These are phyloP conservation scores for Papilio polyxenes DNA, from an alignment of 1,140 invertebrate species.

Conservation along the genomic window DNA sequence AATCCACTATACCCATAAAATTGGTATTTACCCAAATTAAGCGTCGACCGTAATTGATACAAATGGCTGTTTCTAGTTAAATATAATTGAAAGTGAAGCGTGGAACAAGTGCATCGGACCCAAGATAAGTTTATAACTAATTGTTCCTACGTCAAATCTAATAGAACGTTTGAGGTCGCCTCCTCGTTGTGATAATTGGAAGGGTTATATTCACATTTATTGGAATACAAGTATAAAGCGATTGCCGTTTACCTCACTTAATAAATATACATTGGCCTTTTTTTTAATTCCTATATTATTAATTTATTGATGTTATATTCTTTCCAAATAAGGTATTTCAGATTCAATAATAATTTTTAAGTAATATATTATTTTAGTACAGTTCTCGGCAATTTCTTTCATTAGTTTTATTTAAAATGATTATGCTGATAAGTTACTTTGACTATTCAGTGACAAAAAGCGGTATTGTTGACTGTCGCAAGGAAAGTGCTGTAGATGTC, in stretches of 20 bases:
- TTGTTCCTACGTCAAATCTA: slow-evolving; percentile 28
- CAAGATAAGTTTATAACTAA: slow-evolving; percentile 12
- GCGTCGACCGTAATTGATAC: slow-evolving; percentile 71
- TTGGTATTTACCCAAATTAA: slow-evolving; percentile 78
- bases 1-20: slow-evolving; percentile 68
- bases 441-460: too few species aligned
- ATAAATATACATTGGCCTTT: too few species aligned
- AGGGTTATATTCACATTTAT: neutral
- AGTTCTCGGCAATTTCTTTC: too few species aligned
- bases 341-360: too few species aligned
- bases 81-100: slow-evolving; percentile 65
- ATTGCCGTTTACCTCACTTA: neutral
- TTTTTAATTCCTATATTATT: too few species aligned
- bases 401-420: too few species aligned
- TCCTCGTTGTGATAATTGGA: slow-evolving; percentile 5
- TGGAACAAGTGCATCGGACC: slow-evolving; percentile 49
- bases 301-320: too few species aligned
- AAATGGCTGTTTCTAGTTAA: slow-evolving; percentile 77
- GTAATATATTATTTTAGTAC: too few species aligned
- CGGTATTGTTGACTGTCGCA: too few species aligned
- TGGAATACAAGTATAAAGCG: neutral
- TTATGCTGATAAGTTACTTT: too few species aligned
- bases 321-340: too few species aligned
- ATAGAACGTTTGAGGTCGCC: slow-evolving; percentile 21
- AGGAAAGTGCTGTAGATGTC: too few species aligned